These are phyloP conservation scores for Anoplolepis gracilipes DNA, from an alignment of 1,140 invertebrate genomes.

Conservation along the genomic window DNA sequence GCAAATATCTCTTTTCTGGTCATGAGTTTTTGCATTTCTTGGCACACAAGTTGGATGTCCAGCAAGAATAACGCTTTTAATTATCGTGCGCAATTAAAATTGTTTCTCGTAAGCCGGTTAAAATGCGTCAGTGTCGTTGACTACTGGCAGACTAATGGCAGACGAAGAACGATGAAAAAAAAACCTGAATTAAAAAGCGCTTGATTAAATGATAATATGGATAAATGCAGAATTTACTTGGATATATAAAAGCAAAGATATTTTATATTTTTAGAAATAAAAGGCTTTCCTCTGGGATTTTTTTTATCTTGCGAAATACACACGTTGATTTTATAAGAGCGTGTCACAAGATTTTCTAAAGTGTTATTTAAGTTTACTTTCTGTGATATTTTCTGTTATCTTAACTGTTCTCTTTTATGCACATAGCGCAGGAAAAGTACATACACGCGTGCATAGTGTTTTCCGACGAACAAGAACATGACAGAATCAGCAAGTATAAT, in stretches of 20 bases:
- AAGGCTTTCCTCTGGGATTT: neutral
- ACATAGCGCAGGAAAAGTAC: slow-evolving; percentile 3
- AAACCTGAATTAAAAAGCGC: neutral
- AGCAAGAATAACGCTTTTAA: slow-evolving; percentile 60
- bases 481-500: slow-evolving; percentile 48
- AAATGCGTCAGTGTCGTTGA: neutral
- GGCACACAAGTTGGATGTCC: slow-evolving; percentile 9
- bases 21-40: slow-evolving; percentile 17
- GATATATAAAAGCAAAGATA: neutral
- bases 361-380: slow-evolving; percentile 26
- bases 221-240: neutral
- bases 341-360: neutral
- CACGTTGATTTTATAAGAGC: neutral
- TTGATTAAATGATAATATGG: neutral
- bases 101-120: slow-evolving; percentile 2
- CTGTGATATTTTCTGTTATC: neutral
- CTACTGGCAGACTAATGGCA: neutral
- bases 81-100: slow-evolving; percentile 63
- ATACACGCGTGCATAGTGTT: neutral
- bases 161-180: slow-evolving; percentile 6
- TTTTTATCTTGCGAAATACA: neutral
- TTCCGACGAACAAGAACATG: neutral
- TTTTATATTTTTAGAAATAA: neutral
- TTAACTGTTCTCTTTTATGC: slow-evolving; percentile 14
- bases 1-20: no score